Evolutionary conservation across 2,797 vertebrate genomes (phyloP).

Genomic region (Tamandua tetradactyla): DNA sequence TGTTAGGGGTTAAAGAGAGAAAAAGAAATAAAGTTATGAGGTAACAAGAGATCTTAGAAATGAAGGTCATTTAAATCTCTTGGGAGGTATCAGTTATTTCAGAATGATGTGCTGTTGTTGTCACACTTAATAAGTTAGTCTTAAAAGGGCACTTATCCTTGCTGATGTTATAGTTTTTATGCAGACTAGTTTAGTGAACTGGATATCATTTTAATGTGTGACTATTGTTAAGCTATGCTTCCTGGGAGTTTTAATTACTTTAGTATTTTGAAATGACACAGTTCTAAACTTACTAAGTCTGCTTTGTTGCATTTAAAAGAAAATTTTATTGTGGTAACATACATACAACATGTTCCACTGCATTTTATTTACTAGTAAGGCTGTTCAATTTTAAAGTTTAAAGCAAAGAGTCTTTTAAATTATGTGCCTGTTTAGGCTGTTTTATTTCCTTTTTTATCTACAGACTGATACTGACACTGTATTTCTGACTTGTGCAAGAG

Average conservation of each 20-base stretch:
- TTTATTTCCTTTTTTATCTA: constrained; percentile 46
- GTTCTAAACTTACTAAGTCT: constrained; percentile 34
- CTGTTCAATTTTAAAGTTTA: not conserved
- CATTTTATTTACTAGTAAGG: constrained; percentile 48
- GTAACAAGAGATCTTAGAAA: constrained; percentile 67
- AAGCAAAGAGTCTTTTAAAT: not conserved
- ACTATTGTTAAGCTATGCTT: constrained; percentile 56
- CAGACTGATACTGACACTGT: constrained; percentile 21
- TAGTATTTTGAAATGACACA: constrained; percentile 65
- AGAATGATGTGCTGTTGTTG: constrained; percentile 49
- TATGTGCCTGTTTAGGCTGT: not conserved
- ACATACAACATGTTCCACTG: not conserved
- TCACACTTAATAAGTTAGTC: constrained; percentile 49
- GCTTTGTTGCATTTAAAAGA: not conserved
- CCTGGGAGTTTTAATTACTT: constrained; percentile 69
- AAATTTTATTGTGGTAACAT: too few relatives aligned
- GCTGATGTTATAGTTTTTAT: constrained; percentile 34
- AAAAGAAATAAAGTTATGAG: constrained; percentile 53
- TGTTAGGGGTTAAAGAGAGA: constrained; percentile 57
- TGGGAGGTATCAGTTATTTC: constrained; percentile 57
- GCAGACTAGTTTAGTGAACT: not conserved
- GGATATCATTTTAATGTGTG: constrained; percentile 54
- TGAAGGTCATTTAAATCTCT: constrained; percentile 49
- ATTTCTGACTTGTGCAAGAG: constrained; percentile 60
- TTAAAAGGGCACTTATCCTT: constrained; percentile 53